Conservation (phyloP, 2,797 vertebrate species). For the Leontocebus nigricollis region DNA sequence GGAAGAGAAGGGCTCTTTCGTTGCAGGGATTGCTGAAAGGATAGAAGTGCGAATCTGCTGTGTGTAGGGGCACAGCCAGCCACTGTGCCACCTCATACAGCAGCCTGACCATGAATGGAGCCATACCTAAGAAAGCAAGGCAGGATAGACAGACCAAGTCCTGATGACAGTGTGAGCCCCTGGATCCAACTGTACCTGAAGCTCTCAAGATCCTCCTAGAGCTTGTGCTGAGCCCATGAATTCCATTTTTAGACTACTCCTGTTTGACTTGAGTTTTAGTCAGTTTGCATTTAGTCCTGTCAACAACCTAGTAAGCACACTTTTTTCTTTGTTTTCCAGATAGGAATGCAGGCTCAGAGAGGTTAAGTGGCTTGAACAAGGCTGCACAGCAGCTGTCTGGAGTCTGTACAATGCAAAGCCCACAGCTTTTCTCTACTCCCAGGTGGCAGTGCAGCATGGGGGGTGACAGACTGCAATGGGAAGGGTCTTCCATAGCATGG, state of each 20-base stretch:
- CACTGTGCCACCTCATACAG: background rate
- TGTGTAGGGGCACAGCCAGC: background rate
- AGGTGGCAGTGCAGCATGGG: no score
- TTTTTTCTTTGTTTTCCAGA: conserved; percentile 23
- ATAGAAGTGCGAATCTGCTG: background rate
- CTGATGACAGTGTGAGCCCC: background rate
- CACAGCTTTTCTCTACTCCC: background rate
- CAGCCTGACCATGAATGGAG: background rate
- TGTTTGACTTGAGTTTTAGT: background rate
- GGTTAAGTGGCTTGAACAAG: background rate
- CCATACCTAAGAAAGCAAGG: background rate
- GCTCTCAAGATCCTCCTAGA: background rate
- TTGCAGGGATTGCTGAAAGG: background rate
- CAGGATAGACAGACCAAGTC: background rate
- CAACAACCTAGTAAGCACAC: background rate
- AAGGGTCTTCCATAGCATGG: background rate
- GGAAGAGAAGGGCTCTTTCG: background rate
- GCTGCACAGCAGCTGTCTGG: background rate
- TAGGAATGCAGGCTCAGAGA: background rate
- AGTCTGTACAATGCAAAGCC: background rate
- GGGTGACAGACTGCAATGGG: background rate
- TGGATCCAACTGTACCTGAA: conserved; percentile 1
- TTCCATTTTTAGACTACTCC: background rate
- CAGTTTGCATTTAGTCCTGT: background rate
- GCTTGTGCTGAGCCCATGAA: background rate